Percentiles rank a stretch among this genome's conserved stretches.
Evolutionary conservation across 2,888 invertebrate species (phyloP).

Genomic region (Pheosia gnoma): DNA sequence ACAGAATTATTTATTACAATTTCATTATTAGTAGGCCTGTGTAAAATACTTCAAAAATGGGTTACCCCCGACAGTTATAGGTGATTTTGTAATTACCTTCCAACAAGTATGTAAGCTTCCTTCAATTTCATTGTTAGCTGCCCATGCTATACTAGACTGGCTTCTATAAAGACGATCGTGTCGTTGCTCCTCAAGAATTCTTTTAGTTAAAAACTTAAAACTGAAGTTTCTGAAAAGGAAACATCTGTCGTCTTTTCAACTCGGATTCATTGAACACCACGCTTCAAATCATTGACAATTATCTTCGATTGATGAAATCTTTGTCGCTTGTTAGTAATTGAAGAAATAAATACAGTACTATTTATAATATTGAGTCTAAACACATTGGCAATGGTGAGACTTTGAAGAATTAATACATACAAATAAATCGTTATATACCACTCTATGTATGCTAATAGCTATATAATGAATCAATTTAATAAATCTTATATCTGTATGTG

Average conservation of each 20-base stretch:
- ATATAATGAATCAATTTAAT: too few relatives aligned
- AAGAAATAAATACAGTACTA: slow-evolving; percentile 11
- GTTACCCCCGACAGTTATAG: too few relatives aligned
- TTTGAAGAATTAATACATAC: too few relatives aligned
- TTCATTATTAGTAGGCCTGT: too few relatives aligned
- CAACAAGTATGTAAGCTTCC: neutral
- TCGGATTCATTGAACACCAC: slow-evolving; percentile 45
- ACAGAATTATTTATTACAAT: too few relatives aligned
- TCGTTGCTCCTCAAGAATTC: slow-evolving; percentile 29
- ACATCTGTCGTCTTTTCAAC: slow-evolving; percentile 53
- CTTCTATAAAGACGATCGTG: slow-evolving; percentile 24
- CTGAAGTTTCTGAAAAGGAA: slow-evolving; percentile 41
- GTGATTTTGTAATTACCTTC: too few relatives aligned
- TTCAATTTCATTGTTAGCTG: neutral
- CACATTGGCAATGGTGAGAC: neutral
- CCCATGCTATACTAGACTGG: neutral
- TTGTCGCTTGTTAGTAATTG: slow-evolving; percentile 19
- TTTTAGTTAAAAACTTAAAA: slow-evolving; percentile 43
- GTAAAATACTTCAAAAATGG: too few relatives aligned
- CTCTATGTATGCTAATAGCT: too few relatives aligned
- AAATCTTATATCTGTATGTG: neutral
- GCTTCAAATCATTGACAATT: slow-evolving; percentile 40
- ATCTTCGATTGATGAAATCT: slow-evolving; percentile 35
- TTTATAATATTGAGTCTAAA: neutral
- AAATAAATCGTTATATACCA: too few relatives aligned